Evolutionary conservation across 2,888 invertebrate species (phyloP).

Genomic region (Microplitis deprimator): DNA sequence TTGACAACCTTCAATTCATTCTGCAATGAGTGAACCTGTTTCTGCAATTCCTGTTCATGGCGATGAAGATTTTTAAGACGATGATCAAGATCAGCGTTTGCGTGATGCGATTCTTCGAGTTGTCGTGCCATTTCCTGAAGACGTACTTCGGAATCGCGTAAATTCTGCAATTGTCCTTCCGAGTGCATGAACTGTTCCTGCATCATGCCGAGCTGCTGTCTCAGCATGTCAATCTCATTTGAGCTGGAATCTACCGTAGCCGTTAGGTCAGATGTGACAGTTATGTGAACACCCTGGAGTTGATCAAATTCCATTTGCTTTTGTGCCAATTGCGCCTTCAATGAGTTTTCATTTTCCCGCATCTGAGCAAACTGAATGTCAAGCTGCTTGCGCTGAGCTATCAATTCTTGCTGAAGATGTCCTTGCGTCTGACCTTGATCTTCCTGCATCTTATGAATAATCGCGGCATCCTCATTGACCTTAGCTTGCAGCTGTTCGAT

Average conservation of each 20-base stretch:
- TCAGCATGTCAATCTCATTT: slow-evolving; percentile 63
- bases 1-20: slow-evolving; percentile 67
- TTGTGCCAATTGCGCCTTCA: slow-evolving; percentile 68
- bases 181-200: slow-evolving; percentile 65
- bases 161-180: slow-evolving; percentile 65
- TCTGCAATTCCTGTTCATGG: slow-evolving; percentile 76
- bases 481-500: slow-evolving; percentile 78
- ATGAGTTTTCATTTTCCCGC: slow-evolving; percentile 73
- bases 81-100: slow-evolving; percentile 74
- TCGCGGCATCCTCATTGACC: slow-evolving; percentile 74
- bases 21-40: slow-evolving; percentile 67
- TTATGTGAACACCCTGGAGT: slow-evolving; percentile 63
- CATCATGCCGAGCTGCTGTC: slow-evolving; percentile 63
- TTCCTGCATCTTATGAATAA: slow-evolving; percentile 73
- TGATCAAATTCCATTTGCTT: slow-evolving; percentile 73
- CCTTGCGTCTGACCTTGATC: slow-evolving; percentile 73
- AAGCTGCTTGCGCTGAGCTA: slow-evolving; percentile 78
- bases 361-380: slow-evolving; percentile 78
- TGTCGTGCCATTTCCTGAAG: slow-evolving; percentile 74
- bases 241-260: slow-evolving; percentile 64
- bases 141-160: slow-evolving; percentile 74
- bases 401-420: slow-evolving; percentile 73
- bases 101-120: slow-evolving; percentile 75
- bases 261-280: slow-evolving; percentile 63
- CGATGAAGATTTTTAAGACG: slow-evolving; percentile 72